Evolutionary conservation across 2,797 vertebrate species (phyloP).

Genomic region (Monodelphis domestica): DNA sequence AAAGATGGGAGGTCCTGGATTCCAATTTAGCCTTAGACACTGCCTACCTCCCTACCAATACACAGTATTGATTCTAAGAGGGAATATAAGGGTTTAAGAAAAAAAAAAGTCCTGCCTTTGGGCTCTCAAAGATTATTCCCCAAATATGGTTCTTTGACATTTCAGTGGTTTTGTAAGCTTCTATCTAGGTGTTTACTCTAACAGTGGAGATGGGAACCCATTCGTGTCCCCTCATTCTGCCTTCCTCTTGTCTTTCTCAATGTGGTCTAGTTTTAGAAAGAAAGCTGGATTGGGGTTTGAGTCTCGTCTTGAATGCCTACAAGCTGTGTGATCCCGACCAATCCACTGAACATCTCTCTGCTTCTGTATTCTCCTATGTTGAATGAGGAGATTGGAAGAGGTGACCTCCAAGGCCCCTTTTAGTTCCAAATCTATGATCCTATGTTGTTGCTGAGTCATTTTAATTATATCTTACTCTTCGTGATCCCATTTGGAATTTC

Average conservation of each 20-base stretch:
- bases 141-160: not conserved
- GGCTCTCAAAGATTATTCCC: slow-evolving; percentile 13
- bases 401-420: not conserved
- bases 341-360: not conserved
- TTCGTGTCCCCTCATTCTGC: not conserved
- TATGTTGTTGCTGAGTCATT: not conserved
- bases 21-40: too few relatives aligned
- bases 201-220: not conserved
- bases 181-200: not conserved
- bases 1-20: too few relatives aligned
- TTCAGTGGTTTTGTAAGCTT: not conserved
- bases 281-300: not conserved
- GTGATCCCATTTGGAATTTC: not conserved
- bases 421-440: not conserved
- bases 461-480: not conserved
- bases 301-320: not conserved
- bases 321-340: not conserved
- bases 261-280: not conserved
- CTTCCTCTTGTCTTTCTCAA: not conserved
- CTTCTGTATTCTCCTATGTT: not conserved
- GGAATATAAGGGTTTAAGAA: too few relatives aligned
- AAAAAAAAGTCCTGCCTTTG: slow-evolving; percentile 60
- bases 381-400: not conserved
- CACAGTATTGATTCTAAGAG: too few relatives aligned
- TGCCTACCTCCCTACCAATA: too few relatives aligned